phyloP scores from a whole-genome alignment of 2,113 vertebrate species.

The Microcebus ravelobensis region DNA sequence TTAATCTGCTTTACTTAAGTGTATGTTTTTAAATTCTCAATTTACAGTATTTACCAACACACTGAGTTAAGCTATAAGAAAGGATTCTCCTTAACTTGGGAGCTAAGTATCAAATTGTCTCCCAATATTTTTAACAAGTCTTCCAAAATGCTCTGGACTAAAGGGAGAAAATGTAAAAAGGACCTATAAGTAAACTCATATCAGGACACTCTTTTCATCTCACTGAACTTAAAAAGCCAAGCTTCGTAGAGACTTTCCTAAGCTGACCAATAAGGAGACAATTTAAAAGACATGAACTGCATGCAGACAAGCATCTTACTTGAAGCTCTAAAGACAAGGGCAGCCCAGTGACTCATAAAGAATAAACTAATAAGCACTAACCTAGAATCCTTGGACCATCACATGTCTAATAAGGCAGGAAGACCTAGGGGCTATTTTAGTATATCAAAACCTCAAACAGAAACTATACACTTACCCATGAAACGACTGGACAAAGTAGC shows the following conservation, averaged over 20 bases:
- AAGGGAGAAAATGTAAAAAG: not conserved
- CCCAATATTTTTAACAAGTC: not conserved
- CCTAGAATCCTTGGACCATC: not conserved
- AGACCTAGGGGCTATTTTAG: not conserved
- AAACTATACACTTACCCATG: not conserved
- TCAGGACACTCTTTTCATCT: not conserved
- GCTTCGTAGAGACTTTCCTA: not conserved
- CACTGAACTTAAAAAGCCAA: not conserved
- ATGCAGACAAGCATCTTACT: not conserved
- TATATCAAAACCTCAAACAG: not conserved
- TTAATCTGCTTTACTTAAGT: not conserved
- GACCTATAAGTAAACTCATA: not conserved
- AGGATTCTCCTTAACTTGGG: not conserved
- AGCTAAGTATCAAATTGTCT: not conserved
- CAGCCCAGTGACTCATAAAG: not conserved
- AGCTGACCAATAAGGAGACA: not conserved
- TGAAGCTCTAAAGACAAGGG: not conserved
- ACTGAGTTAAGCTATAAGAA: not conserved
- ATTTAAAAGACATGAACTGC: not conserved
- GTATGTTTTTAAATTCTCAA: not conserved
- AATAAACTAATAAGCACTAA: not conserved
- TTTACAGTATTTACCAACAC: not conserved
- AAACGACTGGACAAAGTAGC: not conserved
- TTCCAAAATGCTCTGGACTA: conserved; percentile 27
- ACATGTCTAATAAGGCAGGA: not conserved